phyloP scores from a whole-genome alignment of 2,113 vertebrate species.

The Drymodes brunneopygia region DNA sequence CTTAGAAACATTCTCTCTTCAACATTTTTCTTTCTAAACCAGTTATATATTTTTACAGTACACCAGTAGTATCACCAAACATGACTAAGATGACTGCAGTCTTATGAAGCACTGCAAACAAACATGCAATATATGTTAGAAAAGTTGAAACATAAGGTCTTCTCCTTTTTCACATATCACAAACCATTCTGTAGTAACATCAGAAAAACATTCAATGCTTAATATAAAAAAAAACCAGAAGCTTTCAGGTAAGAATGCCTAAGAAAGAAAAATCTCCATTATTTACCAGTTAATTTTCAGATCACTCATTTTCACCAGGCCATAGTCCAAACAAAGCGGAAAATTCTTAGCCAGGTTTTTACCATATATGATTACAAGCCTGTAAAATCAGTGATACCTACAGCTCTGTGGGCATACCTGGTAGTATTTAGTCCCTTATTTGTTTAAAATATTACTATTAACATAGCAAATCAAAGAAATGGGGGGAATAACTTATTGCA shows the following conservation, averaged over 20 bases:
- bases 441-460: background rate
- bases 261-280: background rate
- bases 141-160: background rate
- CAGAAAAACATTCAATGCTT: background rate
- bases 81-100: background rate
- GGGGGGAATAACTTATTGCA: background rate
- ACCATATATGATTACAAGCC: background rate
- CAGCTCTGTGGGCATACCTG: background rate
- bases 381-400: background rate
- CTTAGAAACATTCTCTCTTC: background rate
- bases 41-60: background rate
- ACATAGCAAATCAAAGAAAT: background rate
- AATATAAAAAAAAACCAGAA: background rate
- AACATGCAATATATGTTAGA: background rate
- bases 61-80: background rate
- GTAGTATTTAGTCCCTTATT: background rate
- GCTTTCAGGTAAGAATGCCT: background rate
- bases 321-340: background rate
- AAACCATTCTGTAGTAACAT: background rate
- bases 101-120: background rate
- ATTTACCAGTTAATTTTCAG: background rate
- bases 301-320: background rate
- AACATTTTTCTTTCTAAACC: background rate
- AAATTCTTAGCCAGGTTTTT: background rate
- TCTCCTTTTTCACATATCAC: background rate